These are phyloP conservation scores for Sinocyclocheilus maitianheensis DNA, from an alignment of 2,113 vertebrate species.

Conservation along the genomic window DNA sequence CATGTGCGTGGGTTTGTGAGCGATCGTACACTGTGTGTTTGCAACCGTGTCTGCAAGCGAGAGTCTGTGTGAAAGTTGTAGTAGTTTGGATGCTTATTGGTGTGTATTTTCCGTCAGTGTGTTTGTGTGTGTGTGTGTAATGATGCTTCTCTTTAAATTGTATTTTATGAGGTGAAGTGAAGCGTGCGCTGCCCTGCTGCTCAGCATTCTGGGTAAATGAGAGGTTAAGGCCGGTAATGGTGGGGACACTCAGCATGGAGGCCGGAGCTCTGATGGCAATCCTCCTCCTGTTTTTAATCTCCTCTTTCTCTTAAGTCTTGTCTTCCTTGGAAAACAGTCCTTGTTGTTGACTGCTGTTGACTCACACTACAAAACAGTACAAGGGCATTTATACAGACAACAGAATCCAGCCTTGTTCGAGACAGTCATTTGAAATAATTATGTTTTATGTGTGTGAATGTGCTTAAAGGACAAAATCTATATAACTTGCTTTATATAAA, in stretches of 20 bases:
- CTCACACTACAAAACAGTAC: neutral
- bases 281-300: conserved; percentile 14
- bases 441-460: neutral
- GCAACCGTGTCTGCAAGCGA: neutral
- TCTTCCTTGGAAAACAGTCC: neutral
- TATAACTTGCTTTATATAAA: neutral
- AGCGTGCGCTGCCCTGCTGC: conserved; percentile 36
- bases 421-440: neutral
- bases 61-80: conserved; percentile 25
- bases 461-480: neutral
- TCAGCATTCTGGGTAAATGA: conserved; percentile 42
- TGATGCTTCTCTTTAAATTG: conserved; percentile 44
- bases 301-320: neutral
- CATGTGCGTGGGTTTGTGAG: conserved; percentile 32
- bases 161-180: conserved; percentile 49
- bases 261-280: neutral
- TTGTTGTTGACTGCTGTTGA: conserved; percentile 19
- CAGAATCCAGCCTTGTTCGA: neutral
- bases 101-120: conserved; percentile 26
- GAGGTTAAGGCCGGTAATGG: conserved; percentile 43
- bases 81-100: conserved; percentile 30
- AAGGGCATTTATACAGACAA: neutral
- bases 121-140: conserved; percentile 7
- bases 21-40: conserved; percentile 21
- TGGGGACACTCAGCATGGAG: conserved; percentile 43